Conservation (phyloP, 2,888 invertebrate species). For the Craniophora ligustri region DNA sequence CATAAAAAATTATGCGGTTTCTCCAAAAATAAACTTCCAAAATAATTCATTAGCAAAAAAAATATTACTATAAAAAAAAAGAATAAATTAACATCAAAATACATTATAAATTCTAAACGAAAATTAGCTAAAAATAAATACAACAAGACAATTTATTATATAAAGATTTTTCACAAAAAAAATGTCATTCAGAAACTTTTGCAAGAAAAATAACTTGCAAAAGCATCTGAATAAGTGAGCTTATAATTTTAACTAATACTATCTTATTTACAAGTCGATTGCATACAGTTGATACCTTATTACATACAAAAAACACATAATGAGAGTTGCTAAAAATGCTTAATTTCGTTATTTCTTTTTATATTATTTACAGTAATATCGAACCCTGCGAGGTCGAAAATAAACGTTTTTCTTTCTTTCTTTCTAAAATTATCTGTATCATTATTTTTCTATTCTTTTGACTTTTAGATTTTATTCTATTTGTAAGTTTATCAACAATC, state of each 20-base stretch:
- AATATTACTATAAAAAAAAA: neutral
- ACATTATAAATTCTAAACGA: neutral
- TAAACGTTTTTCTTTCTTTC: too few species aligned
- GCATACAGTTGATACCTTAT: conserved; percentile 30
- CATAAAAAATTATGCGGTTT: neutral
- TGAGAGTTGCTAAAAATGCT: too few species aligned
- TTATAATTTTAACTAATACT: conserved; percentile 20
- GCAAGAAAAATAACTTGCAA: conserved; percentile 37
- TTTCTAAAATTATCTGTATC: too few species aligned
- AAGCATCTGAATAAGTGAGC: conserved; percentile 41
- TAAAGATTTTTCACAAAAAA: conserved; percentile 1
- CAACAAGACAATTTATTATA: conserved; percentile 1
- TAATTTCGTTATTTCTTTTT: too few species aligned
- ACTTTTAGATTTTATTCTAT: too few species aligned
- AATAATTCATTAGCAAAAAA: neutral
- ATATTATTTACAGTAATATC: too few species aligned
- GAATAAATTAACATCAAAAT: neutral
- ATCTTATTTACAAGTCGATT: conserved; percentile 42
- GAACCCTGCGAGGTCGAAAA: too few species aligned
- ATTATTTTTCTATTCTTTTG: too few species aligned
- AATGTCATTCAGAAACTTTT: conserved; percentile 41
- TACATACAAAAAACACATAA: too few species aligned
- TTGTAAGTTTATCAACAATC: too few species aligned
- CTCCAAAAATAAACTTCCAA: neutral
- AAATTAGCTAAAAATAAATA: conserved; percentile 6